Evolutionary conservation across 1,140 invertebrate species (phyloP), one percentile per base, ranked within the genome.

Genomic region (Philaenus spumarius): DNA sequence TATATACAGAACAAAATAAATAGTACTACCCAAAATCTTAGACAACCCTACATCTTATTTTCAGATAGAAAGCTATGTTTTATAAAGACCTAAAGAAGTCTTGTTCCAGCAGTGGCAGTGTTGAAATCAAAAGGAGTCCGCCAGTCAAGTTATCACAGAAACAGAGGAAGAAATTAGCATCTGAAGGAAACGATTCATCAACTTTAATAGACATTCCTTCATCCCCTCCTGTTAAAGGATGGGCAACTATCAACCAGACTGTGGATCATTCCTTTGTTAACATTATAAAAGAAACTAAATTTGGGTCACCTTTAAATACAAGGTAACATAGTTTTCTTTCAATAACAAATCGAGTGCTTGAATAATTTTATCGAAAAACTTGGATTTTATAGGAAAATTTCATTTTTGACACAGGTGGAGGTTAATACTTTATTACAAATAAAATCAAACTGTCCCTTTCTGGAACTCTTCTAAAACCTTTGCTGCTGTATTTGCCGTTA

Each of bases 81-180:
- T 30, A 30, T 30, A 30, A 30, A 30, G 26, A 30, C 26, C 26
- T 30, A 30, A 30, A 30, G 26, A 30, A 30, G 26, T 30, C 26
- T 30, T 30, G 3, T 30, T 30, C 26, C 26, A 30, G 26, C 26
- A 30, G 26, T 30, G 26, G 26, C 3, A 34, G 20, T 17, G 19
- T 45, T 20, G 46, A 57, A 20, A 34, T 59, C 2, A 59, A 59
- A 45, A 26, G 37, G 17, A 22, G 24, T 26, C 22, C 58, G 73
- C 40, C 73, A 24, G 46, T 50, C 9, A 81, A 79, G 67, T 54
- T 82, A 19, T 83, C 81, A 7, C 82, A 83, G 62, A 83, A 82
- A 59, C 79, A 82, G 67, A 69, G 80, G 15, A 82, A 82, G 64
- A n/a, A n/a, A n/a, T 63, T 79, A 23, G 73, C 72, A 1, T 64